phyloP scores from a whole-genome alignment of 2,888 invertebrate genomes.

The Hirtodrosophila duncani region DNA sequence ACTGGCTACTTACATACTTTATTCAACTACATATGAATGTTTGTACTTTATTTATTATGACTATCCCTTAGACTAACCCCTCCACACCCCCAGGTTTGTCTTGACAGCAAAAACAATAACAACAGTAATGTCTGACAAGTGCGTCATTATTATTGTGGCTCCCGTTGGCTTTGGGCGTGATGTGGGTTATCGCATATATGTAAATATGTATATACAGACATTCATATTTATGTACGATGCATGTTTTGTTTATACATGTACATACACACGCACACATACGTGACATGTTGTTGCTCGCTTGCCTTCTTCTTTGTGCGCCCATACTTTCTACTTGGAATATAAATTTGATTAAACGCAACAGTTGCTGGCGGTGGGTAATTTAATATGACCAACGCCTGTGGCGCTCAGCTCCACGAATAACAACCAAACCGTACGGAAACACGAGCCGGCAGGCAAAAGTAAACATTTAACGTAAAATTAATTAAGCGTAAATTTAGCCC shows the following conservation, averaged over 20 bases:
- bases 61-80: not conserved
- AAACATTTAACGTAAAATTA: constrained; percentile 55
- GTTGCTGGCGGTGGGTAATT: constrained; percentile 58
- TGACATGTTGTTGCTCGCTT: constrained; percentile 21
- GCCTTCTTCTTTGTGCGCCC: constrained; percentile 14
- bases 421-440: constrained; percentile 23
- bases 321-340: constrained; percentile 42
- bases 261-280: constrained; percentile 8
- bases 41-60: too few species aligned
- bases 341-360: constrained; percentile 58
- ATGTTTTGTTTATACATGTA: too few species aligned
- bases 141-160: constrained; percentile 56
- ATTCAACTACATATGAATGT: not conserved
- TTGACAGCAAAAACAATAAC: constrained; percentile 1
- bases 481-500: constrained; percentile 60
- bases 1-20: too few species aligned
- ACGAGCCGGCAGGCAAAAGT: constrained; percentile 48
- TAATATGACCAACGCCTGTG: too few species aligned
- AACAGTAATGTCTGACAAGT: constrained; percentile 46
- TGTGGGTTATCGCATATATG: constrained; percentile 45
- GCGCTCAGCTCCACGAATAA: too few species aligned
- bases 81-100: not conserved
- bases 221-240: not conserved
- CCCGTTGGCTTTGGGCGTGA: constrained; percentile 23
- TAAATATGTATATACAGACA: constrained; percentile 10